Base-by-base conservation (phyloP, 2,797 vertebrate genomes). In the Hoplostethus atlanticus region DNA sequence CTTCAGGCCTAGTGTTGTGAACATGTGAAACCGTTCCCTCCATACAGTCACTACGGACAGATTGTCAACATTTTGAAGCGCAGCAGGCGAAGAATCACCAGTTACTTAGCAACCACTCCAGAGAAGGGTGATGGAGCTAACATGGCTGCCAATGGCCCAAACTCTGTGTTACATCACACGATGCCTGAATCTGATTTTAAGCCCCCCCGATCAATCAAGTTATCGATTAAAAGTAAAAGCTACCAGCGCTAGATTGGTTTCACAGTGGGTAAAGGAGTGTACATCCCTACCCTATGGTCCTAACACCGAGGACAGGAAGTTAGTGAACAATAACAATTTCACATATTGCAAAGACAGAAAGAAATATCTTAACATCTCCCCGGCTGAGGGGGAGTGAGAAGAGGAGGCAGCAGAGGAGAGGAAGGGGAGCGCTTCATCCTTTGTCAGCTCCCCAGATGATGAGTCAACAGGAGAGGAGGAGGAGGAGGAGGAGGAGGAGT, bases 191-290 rank as follows among this genome's bases (percentile, higher is more conserved):
- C 59, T 61, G 10, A 64, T 44, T 58, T 58, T 10, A 57, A 36
- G 31, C 55, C 36, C 34, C 34, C 30, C 38, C 52, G 3, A 16
- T 71, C 1, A 64, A 16, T 59, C 62, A 58, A 72, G 73, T 48
- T 10, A 53, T 42, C 36, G 25, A 64, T 59, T 38, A 28, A 16
- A 7, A 62, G 9, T 42, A 42, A 54, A 60, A 81, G 47, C 50
- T 64, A 70, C 67, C 64, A 42, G 71, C 1, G 2, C 42, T 63
- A 25, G 7, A 36, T 72, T 79, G 12, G 42, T 63, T 81, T 78
- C 53, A 79, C 71, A 71, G 74, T 70, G 25, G 70, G 76, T 70
- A 25, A 59, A 59, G 56, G 71, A 58, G 59, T 73, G 40, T 71
- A 28, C 28, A 28, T 28, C 28, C 28, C 28, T 28, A 28, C 28